phyloP scores from a whole-genome alignment of 2,888 invertebrate genomes.

The Boloria selene region DNA sequence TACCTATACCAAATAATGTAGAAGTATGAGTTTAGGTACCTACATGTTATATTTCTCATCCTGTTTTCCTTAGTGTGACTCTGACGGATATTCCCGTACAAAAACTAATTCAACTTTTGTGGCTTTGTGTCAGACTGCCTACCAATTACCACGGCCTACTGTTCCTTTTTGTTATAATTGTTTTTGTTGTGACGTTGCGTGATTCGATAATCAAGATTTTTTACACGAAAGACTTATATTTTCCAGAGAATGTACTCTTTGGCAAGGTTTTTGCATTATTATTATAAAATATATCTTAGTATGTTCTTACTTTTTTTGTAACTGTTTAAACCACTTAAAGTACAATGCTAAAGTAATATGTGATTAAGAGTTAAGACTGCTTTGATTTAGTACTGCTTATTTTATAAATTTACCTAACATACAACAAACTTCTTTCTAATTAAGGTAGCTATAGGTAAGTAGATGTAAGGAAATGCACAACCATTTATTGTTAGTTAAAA shows the following conservation, averaged over 20 bases:
- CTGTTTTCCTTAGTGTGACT: slow-evolving; percentile 10
- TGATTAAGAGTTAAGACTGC: too few species aligned
- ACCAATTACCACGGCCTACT: slow-evolving; percentile 15
- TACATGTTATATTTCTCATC: neutral
- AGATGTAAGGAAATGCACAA: too few species aligned
- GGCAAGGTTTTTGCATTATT: neutral
- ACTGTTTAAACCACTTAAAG: too few species aligned
- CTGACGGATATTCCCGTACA: slow-evolving; percentile 17
- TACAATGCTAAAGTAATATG: too few species aligned
- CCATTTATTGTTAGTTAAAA: too few species aligned
- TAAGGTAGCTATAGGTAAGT: too few species aligned
- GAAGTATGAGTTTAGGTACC: neutral
- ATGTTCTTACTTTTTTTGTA: too few species aligned
- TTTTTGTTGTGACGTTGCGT: slow-evolving; percentile 13
- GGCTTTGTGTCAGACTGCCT: slow-evolving; percentile 16
- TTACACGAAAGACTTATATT: neutral
- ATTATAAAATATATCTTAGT: too few species aligned
- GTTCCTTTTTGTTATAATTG: slow-evolving; percentile 13
- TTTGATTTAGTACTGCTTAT: too few species aligned
- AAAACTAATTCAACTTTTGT: slow-evolving; percentile 30
- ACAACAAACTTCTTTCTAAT: too few species aligned
- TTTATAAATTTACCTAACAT: too few species aligned
- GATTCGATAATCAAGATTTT: slow-evolving; percentile 14
- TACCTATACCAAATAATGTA: neutral
- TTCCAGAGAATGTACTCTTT: neutral